Conservation (phyloP, 1,140 invertebrate genomes). For the Procambarus virginalis region DNA sequence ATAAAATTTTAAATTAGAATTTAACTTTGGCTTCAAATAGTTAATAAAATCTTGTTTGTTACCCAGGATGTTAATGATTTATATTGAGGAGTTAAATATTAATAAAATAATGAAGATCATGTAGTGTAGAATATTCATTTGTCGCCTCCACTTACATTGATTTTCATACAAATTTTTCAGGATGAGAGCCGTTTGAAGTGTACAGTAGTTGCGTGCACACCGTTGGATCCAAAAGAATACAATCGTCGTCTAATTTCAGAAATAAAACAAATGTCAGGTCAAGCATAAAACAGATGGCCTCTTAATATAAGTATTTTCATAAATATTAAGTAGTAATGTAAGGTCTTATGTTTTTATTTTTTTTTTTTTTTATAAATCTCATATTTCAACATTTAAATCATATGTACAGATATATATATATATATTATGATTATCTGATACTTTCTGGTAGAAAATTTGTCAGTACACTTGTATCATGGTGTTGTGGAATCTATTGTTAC, state of each 20-base stretch:
- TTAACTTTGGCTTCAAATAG: no score
- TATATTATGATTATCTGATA: no score
- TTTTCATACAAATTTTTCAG: conserved; percentile 10
- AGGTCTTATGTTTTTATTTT: no score
- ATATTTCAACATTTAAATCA: no score
- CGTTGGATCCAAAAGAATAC: conserved; percentile 85
- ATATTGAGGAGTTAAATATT: neutral
- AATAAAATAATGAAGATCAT: neutral
- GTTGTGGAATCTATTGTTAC: no score
- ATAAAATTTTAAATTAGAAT: no score
- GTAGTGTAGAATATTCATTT: neutral
- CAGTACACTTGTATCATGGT: no score
- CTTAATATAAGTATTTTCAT: neutral
- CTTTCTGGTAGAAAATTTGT: no score
- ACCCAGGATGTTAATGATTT: no score
- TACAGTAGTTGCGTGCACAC: conserved; percentile 80
- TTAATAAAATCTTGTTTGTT: no score
- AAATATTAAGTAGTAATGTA: neutral
- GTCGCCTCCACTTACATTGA: neutral
- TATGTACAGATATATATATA: no score
- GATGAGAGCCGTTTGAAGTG: conserved; percentile 88
- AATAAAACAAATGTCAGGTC: conserved; percentile 40
- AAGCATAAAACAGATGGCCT: conserved; percentile 1
- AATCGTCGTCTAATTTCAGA: conserved; percentile 80
- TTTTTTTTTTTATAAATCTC: no score